These are phyloP conservation scores for honey bee (Apis mellifera) DNA, from an alignment of 1,140 invertebrate species.

Conservation along the genomic window Amel_HAv3.1 CM009932.2:11476001-11476500, in stretches of 20 bases:
- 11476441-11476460: no score
- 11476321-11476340: slow-evolving; percentile 49
- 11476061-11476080: slow-evolving; percentile 73
- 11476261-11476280: slow-evolving; percentile 99
- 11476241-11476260: slow-evolving; percentile 95
- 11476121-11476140: slow-evolving; percentile 75
- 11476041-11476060: slow-evolving; percentile 1
- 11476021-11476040: neutral
- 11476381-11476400: no score
- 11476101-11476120: slow-evolving; percentile 74
- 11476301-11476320: slow-evolving; percentile 98
- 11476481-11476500: no score
- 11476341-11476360: neutral
- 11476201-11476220: slow-evolving; percentile 90
- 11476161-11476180: slow-evolving; percentile 76
- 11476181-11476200: slow-evolving; percentile 91
- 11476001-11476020: no score
- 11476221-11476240: slow-evolving; percentile 95
- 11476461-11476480: no score
- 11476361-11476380: neutral
- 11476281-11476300: slow-evolving; percentile 98
- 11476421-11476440: no score
- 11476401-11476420: no score
- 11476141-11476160: slow-evolving; percentile 75
- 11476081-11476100: slow-evolving; percentile 78